Conservation (phyloP, 2,797 vertebrate species). For the Bradypus variegatus region DNA sequence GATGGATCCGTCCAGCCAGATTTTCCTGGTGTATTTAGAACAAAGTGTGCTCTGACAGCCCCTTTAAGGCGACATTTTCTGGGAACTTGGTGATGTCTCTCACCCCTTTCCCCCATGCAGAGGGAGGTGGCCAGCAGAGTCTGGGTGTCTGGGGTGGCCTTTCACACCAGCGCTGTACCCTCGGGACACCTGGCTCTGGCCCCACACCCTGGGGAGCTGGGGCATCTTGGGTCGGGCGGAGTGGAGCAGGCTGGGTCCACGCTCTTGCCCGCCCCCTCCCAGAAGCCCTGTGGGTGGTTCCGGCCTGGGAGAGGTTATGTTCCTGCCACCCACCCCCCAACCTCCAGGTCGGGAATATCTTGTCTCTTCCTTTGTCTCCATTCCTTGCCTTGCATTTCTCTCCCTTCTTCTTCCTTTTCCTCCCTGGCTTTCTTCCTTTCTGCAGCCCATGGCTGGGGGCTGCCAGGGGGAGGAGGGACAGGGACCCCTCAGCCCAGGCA, state of each 20-base stretch:
- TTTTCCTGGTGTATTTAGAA: background rate
- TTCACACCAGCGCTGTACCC: rapidly evolving
- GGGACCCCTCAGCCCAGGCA: background rate
- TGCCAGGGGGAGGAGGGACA: too few relatives aligned
- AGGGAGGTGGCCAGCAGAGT: background rate
- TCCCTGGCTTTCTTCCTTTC: background rate
- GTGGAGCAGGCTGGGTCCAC: background rate
- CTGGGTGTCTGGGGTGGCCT: too few relatives aligned
- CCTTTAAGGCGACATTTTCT: background rate
- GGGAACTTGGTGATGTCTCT: background rate
- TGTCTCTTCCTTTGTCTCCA: background rate
- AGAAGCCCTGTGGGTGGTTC: too few relatives aligned
- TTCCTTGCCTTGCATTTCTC: background rate
- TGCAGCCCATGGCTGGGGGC: background rate
- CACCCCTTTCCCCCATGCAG: rapidly evolving
- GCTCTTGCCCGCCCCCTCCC: background rate
- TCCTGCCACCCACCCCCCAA: background rate
- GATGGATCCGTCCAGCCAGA: rapidly evolving
- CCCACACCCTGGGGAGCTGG: background rate
- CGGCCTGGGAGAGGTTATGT: rapidly evolving
- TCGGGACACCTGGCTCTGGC: background rate
- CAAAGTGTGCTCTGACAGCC: background rate
- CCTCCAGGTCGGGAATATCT: too few relatives aligned
- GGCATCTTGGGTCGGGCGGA: background rate
- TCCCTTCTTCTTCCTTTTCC: background rate